Base-by-base conservation (phyloP, 2,113 vertebrate genomes). In the Pogonocichla stellata region DNA sequence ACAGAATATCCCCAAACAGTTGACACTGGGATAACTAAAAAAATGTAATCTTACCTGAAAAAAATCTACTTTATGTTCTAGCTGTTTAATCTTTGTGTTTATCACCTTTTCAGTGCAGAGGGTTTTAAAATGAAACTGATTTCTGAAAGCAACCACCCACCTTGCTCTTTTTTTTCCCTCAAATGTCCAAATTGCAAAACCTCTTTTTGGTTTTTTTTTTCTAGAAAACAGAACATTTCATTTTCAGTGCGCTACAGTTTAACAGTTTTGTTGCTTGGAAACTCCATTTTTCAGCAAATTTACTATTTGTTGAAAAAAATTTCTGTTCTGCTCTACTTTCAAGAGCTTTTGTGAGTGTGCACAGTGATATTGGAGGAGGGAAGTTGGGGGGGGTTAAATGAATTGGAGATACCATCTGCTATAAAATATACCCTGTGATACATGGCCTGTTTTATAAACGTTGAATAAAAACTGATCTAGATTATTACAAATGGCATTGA, bases 401-500 rank as follows among this genome's bases (percentile, higher is more conserved):
- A 81, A 92, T 90, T 80, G 88, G 88, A 96, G 94, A 92, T 96
- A 96, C 91, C 95, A 96, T 95, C 95, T 97, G 96, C 93, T 96
- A 91, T 96, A 93, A 96, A 96, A 87, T 96, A 95, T 90, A 92
- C 87, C 93, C 92, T 89, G 45, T 96, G 86, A 93, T 87, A 69
- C 83, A 90, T 86, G 89, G 85, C 88, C 89, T 94, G 88, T 85
- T 95, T 96, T 95, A 93, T 96, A 96, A 95, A 94, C 48, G 85
- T 92, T 97, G 94, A 95, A 94, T 96, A 91, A 94, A 95, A 95
- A 95, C 93, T 93, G 91, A 95, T 96, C 93, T 84, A 86, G 94
- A 95, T 96, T 91, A 95, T 96, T 94, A 81, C 94, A 80, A 95
- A 92, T 96, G 95, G 97, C 97, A 94, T 90, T 54, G 82, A 96